phyloP scores from a whole-genome alignment of 2,888 invertebrate species.

The Drosophila limbata region DNA sequence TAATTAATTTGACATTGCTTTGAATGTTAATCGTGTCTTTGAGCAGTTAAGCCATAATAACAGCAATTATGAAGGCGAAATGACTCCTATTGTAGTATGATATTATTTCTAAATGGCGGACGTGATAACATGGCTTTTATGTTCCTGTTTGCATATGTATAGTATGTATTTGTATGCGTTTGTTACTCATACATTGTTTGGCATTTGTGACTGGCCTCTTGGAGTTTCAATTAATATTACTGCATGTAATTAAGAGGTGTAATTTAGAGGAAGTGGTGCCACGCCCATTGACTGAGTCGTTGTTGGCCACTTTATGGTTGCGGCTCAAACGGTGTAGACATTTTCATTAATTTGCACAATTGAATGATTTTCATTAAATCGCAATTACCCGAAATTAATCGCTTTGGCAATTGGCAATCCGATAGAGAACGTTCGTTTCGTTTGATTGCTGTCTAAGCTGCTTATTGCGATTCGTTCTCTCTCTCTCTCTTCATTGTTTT shows the following conservation, averaged over 20 bases:
- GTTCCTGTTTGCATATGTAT: not conserved
- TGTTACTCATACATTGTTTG: constrained; percentile 4
- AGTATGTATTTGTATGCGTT: not conserved
- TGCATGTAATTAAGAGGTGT: constrained; percentile 43
- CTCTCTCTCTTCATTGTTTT: not conserved
- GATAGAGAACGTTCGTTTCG: constrained; percentile 6
- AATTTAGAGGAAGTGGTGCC: constrained; percentile 10
- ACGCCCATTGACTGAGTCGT: constrained; percentile 16
- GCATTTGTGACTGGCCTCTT: constrained; percentile 22
- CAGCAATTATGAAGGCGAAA: constrained; percentile 6
- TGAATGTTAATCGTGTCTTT: constrained; percentile 8
- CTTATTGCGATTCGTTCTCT: constrained; percentile 27
- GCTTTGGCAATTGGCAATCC: constrained; percentile 57
- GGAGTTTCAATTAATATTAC: constrained; percentile 48
- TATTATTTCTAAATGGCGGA: constrained; percentile 18
- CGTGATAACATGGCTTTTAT: constrained; percentile 19
- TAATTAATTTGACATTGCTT: not conserved
- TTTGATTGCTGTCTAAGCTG: constrained; percentile 33
- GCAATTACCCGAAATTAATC: constrained; percentile 73
- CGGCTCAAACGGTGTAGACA: constrained; percentile 49
- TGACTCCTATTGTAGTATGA: constrained; percentile 10
- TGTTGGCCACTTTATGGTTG: constrained; percentile 51
- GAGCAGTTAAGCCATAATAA: constrained; percentile 11
- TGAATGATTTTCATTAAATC: constrained; percentile 76
- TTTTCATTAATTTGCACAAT: constrained; percentile 76